Percentiles rank a stretch among this genome's conserved stretches.
These are phyloP conservation scores for Leptinotarsa defecta DNA, from an alignment of 1,140 invertebrate species.

Conservation along the genomic window DNA sequence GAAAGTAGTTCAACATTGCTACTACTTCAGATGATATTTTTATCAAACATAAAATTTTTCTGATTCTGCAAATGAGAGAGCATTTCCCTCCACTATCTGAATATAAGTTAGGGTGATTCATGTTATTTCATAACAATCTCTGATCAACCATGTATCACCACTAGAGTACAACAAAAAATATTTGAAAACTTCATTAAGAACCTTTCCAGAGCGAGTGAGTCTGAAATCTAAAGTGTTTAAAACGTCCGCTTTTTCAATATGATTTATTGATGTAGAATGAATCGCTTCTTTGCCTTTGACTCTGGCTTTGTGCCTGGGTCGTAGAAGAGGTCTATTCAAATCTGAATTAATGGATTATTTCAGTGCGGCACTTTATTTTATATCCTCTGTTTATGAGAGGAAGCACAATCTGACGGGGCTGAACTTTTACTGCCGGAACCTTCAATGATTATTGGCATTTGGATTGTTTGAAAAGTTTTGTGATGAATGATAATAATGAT, in stretches of 20 bases:
- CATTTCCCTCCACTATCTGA: too few relatives aligned
- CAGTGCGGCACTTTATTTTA: constrained; percentile 20
- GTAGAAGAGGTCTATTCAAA: constrained; percentile 23
- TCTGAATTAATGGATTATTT: constrained; percentile 29
- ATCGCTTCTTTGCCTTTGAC: constrained; percentile 26
- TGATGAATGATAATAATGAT: too few relatives aligned
- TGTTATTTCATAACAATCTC: neutral
- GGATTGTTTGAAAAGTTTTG: too few relatives aligned
- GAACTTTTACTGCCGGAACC: neutral
- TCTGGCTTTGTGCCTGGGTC: constrained; percentile 20
- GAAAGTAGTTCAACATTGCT: too few relatives aligned
- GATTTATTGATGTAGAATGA: constrained; percentile 27
- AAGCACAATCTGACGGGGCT: neutral
- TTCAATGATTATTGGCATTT: too few relatives aligned
- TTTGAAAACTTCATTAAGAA: constrained; percentile 20
- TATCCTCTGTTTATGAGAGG: constrained; percentile 17
- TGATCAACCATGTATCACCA: neutral
- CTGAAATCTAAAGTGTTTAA: constrained; percentile 24
- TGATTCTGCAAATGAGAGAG: too few relatives aligned
- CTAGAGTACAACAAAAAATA: neutral
- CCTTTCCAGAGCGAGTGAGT: neutral
- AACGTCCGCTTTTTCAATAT: constrained; percentile 24
- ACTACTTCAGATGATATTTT: too few relatives aligned
- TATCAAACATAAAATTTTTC: too few relatives aligned
- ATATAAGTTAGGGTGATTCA: too few relatives aligned